Evolutionary conservation across 2,113 vertebrate species (phyloP), one percentile per base, ranked within the genome.

Genomic region (Myocastor coypus): DNA sequence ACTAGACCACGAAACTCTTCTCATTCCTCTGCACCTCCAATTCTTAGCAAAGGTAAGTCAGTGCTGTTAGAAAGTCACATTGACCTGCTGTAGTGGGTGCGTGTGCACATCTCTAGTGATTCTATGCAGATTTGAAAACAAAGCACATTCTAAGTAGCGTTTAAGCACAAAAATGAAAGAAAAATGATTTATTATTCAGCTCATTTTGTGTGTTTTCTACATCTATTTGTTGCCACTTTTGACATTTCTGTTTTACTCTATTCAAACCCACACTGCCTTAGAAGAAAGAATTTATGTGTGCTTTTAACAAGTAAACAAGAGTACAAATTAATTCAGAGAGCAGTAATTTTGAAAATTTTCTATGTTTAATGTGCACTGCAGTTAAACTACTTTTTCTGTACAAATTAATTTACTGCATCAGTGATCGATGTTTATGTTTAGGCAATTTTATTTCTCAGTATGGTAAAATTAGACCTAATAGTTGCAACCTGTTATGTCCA

Each of bases 401-500:
- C 98, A 99, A 99, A 99, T 99, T 99, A 99, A 99, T 99, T 99
- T 99, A 98, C 98, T 99, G 98, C 98, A 99, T 98, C 98, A 99
- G 98, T 99, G 98, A 98, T 98, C 98, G 98, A 99, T 99, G 98
- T 98, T 99, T 99, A 99, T 98, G 98, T 99, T 99, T 98, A 98
- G 98, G 98, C 99, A 99, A 98, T 98, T 99, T 99, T 99, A 99
- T 99, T 98, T 98, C 98, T 99, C 98, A 99, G 98, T 99, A 98
- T 99, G 98, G 98, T 99, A 99, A 99, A 99, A 99, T 99, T 98
- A 99, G 98, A 98, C 98, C 98, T 99, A 98, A 99, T 99, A 98
- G 98, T 98, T 98, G 98, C 98, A 99, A 98, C 98, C 98, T 98
- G 98, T 99, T 98, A 98, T 98, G 98, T 98, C 98, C 98, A 99